Conservation (phyloP, 2,888 invertebrate species). For the Polylopha cassiicola region DNA sequence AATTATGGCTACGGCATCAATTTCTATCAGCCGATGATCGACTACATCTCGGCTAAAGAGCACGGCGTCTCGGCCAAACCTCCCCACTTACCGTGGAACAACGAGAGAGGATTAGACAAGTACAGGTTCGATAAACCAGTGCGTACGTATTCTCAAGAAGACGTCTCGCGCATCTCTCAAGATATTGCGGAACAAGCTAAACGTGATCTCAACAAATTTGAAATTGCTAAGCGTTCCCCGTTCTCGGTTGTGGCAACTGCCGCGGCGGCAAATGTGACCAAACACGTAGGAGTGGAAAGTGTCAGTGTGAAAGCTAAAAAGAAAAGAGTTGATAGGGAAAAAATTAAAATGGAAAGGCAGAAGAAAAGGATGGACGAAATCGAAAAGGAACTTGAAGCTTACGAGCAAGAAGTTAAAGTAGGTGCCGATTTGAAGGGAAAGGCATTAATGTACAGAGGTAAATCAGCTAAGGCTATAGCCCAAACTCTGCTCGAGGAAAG, state of each 20-base stretch:
- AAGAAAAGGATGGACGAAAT: slow-evolving; percentile 66
- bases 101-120: slow-evolving; percentile 82
- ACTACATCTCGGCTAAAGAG: slow-evolving; percentile 86
- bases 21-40: slow-evolving; percentile 92
- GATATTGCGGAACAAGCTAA: slow-evolving; percentile 83
- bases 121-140: slow-evolving; percentile 81
- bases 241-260: slow-evolving; percentile 80
- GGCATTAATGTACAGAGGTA: slow-evolving; percentile 81
- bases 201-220: slow-evolving; percentile 79
- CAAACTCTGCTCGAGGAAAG: slow-evolving; percentile 80
- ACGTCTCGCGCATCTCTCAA: slow-evolving; percentile 80
- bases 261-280: slow-evolving; percentile 78
- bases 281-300: slow-evolving; percentile 79
- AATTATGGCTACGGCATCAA: slow-evolving; percentile 91
- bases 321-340: slow-evolving; percentile 60
- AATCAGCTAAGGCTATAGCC: slow-evolving; percentile 86
- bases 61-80: slow-evolving; percentile 57
- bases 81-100: slow-evolving; percentile 85
- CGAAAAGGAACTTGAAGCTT: slow-evolving; percentile 52
- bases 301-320: slow-evolving; percentile 66
- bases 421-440: slow-evolving; percentile 72
- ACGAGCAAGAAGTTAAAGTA: slow-evolving; percentile 64
- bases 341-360: slow-evolving; percentile 58
- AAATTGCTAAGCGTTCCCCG: slow-evolving; percentile 77
- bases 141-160: slow-evolving; percentile 81